Conservation (phyloP, 2,797 vertebrate genomes). For the Liasis olivaceus region DNA sequence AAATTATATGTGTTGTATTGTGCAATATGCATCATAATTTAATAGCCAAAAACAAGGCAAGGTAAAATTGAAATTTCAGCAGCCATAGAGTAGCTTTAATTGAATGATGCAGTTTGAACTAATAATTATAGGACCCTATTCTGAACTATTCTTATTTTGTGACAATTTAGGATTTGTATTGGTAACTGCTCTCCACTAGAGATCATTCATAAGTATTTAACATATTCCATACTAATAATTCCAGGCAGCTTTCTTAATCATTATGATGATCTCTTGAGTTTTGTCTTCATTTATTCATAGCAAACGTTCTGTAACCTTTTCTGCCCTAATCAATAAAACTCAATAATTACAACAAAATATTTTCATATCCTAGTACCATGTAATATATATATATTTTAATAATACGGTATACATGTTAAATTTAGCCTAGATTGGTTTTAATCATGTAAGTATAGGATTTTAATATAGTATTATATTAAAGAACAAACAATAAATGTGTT, state of each 20-base stretch:
- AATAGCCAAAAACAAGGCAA: too few species aligned
- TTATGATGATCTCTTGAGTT: not conserved
- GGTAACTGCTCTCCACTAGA: constrained; percentile 47
- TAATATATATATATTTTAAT: not conserved
- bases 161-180: constrained; percentile 7
- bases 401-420: not conserved
- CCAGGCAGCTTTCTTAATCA: constrained; percentile 24
- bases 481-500: not conserved
- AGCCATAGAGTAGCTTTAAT: too few species aligned
- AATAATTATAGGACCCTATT: not conserved
- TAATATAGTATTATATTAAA: not conserved
- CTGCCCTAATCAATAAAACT: not conserved
- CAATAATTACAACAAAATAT: not conserved
- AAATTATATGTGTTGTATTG: too few species aligned
- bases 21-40: too few species aligned
- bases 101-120: too few species aligned
- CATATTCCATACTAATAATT: not conserved
- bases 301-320: not conserved
- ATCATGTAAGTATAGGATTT: not conserved
- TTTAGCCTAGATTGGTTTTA: not conserved
- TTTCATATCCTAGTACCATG: not conserved
- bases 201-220: constrained; percentile 36
- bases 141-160: not conserved
- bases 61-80: too few species aligned
- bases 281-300: not conserved